phyloP scores from a whole-genome alignment of 2,113 vertebrate genomes.

The Syrrhaptes paradoxus region DNA sequence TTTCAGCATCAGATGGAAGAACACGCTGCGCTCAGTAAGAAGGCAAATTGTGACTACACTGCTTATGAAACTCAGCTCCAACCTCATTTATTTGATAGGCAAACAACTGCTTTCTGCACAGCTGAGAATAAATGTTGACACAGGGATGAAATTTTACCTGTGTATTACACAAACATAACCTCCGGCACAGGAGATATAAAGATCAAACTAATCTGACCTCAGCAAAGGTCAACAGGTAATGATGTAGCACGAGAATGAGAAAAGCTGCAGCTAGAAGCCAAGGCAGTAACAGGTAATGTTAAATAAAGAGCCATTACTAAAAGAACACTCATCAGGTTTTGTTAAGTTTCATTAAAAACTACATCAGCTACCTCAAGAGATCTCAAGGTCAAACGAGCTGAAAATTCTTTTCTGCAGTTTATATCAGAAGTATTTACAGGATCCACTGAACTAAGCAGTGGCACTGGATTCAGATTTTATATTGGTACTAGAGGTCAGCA shows the following conservation, averaged over 20 bases:
- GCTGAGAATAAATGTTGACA: slow-evolving; percentile 1
- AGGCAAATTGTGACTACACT: not conserved
- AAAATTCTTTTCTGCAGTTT: not conserved
- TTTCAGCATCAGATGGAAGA: not conserved
- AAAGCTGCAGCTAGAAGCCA: not conserved
- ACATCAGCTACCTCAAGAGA: not conserved
- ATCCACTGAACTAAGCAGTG: not conserved
- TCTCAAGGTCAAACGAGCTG: not conserved
- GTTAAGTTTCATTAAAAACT: not conserved
- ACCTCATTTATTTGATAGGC: not conserved
- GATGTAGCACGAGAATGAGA: not conserved
- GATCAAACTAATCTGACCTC: not conserved
- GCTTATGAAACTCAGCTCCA: not conserved
- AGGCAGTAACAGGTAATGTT: not conserved
- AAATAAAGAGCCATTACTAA: not conserved
- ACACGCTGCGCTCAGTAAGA: not conserved
- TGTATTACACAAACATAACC: slow-evolving; percentile 19
- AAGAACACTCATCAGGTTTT: not conserved
- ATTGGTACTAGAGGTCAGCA: not conserved
- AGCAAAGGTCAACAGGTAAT: slow-evolving; percentile 22
- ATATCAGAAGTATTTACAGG: not conserved
- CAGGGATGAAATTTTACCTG: slow-evolving; percentile 10
- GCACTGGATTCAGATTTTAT: not conserved
- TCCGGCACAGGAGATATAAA: not conserved
- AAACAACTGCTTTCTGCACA: not conserved